phyloP scores from a whole-genome alignment of 1,140 invertebrate species.

The Cherax quadricarinatus region DNA sequence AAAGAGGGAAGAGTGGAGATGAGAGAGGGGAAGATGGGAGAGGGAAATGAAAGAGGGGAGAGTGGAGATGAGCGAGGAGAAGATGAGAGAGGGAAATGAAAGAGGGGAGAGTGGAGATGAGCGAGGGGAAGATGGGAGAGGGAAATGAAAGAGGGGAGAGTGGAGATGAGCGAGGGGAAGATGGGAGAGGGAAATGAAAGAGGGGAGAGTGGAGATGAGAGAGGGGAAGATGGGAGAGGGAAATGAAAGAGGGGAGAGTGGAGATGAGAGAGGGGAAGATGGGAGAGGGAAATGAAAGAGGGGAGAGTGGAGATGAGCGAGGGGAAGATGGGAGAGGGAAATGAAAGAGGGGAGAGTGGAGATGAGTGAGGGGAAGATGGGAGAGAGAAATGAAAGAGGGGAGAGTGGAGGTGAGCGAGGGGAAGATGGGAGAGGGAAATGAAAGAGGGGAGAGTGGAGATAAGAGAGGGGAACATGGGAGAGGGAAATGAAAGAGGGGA shows the following conservation, averaged over 20 bases:
- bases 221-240: too few relatives aligned
- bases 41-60: background rate
- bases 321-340: too few relatives aligned
- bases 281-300: background rate
- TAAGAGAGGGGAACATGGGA: too few relatives aligned
- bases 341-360: background rate
- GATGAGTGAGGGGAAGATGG: too few relatives aligned
- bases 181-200: background rate
- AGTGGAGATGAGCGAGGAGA: too few relatives aligned
- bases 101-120: background rate
- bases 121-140: too few relatives aligned
- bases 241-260: background rate
- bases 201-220: background rate
- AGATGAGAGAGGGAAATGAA: background rate
- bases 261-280: too few relatives aligned
- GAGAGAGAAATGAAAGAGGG: background rate
- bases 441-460: background rate
- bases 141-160: background rate
- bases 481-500: background rate
- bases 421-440: too few relatives aligned
- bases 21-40: too few relatives aligned
- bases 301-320: background rate
- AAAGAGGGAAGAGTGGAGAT: background rate
- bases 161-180: too few relatives aligned
- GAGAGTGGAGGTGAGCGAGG: too few relatives aligned